Evolutionary conservation across 2,888 invertebrate genomes (phyloP).

Genomic region (Disparrhopalites patrizii): DNA sequence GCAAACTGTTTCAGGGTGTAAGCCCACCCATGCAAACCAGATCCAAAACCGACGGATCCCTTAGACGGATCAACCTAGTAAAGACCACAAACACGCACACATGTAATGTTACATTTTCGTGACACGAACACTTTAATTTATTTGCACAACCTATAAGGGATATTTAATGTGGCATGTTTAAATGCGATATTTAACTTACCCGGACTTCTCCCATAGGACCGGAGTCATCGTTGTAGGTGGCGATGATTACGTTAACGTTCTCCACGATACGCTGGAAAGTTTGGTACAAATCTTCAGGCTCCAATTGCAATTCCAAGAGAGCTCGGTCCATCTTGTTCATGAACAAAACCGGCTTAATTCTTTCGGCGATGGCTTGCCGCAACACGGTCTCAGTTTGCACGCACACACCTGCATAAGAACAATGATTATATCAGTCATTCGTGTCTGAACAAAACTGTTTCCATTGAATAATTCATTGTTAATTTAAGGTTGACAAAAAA

Average conservation of each 20-base stretch:
- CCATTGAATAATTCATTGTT: background rate
- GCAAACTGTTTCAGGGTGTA: conserved; percentile 99
- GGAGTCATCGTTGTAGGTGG: conserved; percentile 94
- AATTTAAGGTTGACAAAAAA: no score
- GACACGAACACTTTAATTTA: no score
- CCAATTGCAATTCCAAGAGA: conserved; percentile 91
- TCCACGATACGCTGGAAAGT: conserved; percentile 99
- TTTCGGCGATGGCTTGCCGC: conserved; percentile 98
- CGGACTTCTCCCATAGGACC: conserved; percentile 99
- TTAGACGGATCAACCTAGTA: conserved; percentile 83
- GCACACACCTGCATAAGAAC: conserved; percentile 77
- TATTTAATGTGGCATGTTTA: no score
- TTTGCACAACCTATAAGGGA: no score
- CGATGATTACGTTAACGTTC: conserved; percentile 99
- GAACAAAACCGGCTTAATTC: conserved; percentile 99
- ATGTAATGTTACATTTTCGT: no score
- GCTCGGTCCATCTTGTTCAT: conserved; percentile 99
- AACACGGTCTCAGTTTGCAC: conserved; percentile 99
- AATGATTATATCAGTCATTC: no score
- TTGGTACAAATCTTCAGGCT: conserved; percentile 95
- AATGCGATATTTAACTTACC: conserved; percentile 58
- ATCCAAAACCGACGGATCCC: conserved; percentile 99
- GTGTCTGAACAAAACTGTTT: background rate
- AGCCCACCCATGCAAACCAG: conserved; percentile 99
- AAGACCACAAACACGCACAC: background rate